phyloP scores from a whole-genome alignment of 2,888 invertebrate genomes.

The Pseudococcus viburni region DNA sequence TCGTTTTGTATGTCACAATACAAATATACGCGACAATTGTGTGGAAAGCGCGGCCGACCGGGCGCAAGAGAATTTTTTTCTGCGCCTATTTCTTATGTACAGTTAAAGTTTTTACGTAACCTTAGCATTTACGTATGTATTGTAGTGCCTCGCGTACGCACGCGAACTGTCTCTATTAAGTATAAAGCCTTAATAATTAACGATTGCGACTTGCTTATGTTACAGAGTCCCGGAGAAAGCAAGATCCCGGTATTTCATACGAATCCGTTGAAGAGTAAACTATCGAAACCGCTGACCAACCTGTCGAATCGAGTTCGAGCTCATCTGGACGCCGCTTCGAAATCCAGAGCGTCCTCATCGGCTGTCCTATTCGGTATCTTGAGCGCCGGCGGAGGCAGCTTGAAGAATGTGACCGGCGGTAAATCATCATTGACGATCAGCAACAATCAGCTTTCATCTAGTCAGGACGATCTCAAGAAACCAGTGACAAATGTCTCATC shows the following conservation, averaged over 20 bases:
- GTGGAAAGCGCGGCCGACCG: conserved; percentile 20
- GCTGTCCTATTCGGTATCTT: conserved; percentile 67
- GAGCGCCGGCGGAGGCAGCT: conserved; percentile 71
- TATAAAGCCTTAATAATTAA: background rate
- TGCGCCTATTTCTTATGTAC: background rate
- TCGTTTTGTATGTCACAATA: conserved; percentile 32
- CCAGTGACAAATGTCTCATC: background rate
- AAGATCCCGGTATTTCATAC: conserved; percentile 69
- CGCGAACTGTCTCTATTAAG: background rate
- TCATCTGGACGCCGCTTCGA: conserved; percentile 68
- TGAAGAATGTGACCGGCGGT: conserved; percentile 57
- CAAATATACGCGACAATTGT: conserved; percentile 4
- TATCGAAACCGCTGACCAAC: conserved; percentile 69
- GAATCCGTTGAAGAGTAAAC: conserved; percentile 67
- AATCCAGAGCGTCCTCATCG: conserved; percentile 67
- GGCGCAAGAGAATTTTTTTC: background rate
- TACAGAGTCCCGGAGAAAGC: conserved; percentile 70
- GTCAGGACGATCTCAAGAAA: conserved; percentile 63
- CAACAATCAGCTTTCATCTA: conserved; percentile 28
- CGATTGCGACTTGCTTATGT: conserved; percentile 66
- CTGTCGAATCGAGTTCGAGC: conserved; percentile 70
- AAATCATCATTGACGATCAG: conserved; percentile 25
- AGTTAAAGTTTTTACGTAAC: conserved; percentile 6
- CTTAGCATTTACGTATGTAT: background rate
- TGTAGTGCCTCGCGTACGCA: background rate